Conservation (phyloP, 2,888 invertebrate species). For the Spisula subtruncata region DNA sequence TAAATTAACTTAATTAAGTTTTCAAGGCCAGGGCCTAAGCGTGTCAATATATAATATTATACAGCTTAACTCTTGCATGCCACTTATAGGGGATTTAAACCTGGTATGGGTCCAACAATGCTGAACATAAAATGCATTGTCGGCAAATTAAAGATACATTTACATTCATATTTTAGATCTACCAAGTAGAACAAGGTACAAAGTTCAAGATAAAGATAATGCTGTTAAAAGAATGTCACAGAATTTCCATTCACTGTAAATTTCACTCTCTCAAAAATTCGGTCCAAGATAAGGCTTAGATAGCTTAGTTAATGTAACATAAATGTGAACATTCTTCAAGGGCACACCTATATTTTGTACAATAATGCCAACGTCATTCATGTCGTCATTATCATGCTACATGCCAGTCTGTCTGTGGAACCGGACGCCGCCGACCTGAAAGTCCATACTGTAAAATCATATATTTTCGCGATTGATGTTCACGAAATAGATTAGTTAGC, state of each 20-base stretch:
- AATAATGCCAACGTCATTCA: background rate
- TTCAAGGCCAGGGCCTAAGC: too few species aligned
- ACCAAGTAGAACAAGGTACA: too few species aligned
- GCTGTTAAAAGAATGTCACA: background rate
- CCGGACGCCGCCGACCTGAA: background rate
- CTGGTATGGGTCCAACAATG: background rate
- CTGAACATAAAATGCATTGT: too few species aligned
- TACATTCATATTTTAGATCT: too few species aligned
- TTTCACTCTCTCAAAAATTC: background rate
- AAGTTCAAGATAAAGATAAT: background rate
- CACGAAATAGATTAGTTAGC: too few species aligned
- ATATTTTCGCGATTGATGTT: too few species aligned
- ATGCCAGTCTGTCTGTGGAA: background rate
- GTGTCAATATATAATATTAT: too few species aligned
- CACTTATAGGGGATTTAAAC: background rate
- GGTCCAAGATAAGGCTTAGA: background rate
- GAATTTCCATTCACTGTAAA: background rate
- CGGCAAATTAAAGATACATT: too few species aligned
- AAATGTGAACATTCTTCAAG: background rate
- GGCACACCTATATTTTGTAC: background rate
- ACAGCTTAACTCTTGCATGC: too few species aligned
- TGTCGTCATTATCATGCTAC: background rate
- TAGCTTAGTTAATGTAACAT: too few species aligned
- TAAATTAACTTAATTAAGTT: too few species aligned
- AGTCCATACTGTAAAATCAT: background rate